Conservation (phyloP, 2,113 vertebrate genomes). For the Seriola quinqueradiata region DNA sequence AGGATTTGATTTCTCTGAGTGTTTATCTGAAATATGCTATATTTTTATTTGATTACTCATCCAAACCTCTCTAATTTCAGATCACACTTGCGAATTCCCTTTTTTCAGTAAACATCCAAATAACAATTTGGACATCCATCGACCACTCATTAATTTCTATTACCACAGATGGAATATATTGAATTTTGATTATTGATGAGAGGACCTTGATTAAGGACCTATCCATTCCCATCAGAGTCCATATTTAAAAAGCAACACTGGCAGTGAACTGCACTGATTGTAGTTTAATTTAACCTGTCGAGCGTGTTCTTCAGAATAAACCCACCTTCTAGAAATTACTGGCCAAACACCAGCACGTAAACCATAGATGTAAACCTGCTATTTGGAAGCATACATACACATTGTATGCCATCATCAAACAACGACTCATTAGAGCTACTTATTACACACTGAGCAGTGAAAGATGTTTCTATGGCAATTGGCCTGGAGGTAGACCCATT, state of each 20-base stretch:
- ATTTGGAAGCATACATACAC: background rate
- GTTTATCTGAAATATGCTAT: too few species aligned
- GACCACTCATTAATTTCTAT: slow-evolving; percentile 1
- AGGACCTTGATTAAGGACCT: slow-evolving; percentile 15
- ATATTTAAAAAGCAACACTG: slow-evolving; percentile 14
- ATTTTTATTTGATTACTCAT: too few species aligned
- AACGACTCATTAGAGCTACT: slow-evolving; percentile 18
- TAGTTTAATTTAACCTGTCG: slow-evolving; percentile 24
- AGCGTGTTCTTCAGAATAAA: background rate
- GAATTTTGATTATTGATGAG: background rate
- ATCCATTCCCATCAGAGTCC: slow-evolving; percentile 4
- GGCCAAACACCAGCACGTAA: background rate
- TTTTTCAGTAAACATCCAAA: background rate
- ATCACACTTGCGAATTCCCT: background rate
- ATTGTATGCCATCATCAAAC: background rate
- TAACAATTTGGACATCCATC: too few species aligned
- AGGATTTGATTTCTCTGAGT: too few species aligned
- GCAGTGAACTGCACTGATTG: slow-evolving; percentile 17
- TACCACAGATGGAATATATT: background rate
- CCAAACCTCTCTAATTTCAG: too few species aligned
- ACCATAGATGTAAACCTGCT: too few species aligned
- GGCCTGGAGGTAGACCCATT: slow-evolving; percentile 25
- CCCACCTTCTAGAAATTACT: background rate
- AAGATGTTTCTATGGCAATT: slow-evolving; percentile 45
- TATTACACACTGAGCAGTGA: slow-evolving; percentile 28